These are phyloP conservation scores for Istiophorus platypterus DNA, from an alignment of 2,113 vertebrate genomes.

Conservation along the genomic window DNA sequence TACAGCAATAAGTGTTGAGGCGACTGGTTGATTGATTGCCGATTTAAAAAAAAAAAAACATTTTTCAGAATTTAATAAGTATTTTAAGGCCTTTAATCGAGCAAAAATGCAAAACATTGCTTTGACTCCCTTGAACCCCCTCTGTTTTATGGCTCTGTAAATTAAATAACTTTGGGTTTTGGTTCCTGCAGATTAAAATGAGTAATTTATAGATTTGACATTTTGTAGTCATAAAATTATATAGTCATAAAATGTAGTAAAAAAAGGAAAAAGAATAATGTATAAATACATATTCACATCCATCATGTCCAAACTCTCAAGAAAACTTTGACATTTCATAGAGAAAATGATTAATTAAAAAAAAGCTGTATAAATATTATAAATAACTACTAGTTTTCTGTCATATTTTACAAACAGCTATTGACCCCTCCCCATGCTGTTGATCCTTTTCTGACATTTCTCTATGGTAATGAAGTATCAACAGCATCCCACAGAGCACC, in stretches of 20 bases:
- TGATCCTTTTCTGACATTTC: conserved; percentile 13
- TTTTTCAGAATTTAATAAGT: background rate
- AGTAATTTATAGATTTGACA: background rate
- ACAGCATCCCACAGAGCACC: conserved; percentile 57
- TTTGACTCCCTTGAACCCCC: background rate
- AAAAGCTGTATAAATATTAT: background rate
- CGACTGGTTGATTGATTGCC: background rate
- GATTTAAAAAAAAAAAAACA: background rate
- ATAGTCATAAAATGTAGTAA: too few species aligned
- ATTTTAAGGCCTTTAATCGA: background rate
- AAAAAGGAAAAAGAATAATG: background rate
- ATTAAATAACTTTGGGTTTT: background rate
- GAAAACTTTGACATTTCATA: background rate
- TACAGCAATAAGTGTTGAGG: conserved; percentile 2
- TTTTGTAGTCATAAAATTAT: background rate
- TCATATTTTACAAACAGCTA: background rate
- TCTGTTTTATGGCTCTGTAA: background rate
- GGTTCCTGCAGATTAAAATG: background rate
- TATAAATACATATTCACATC: background rate
- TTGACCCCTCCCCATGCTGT: background rate
- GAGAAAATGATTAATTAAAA: background rate
- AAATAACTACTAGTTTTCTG: background rate
- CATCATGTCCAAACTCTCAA: too few species aligned
- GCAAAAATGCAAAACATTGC: background rate
- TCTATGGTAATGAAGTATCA: conserved; percentile 43